These are phyloP conservation scores for Grammomys dolichurus DNA, from an alignment of 2,113 vertebrate species.

Conservation along the genomic window DNA sequence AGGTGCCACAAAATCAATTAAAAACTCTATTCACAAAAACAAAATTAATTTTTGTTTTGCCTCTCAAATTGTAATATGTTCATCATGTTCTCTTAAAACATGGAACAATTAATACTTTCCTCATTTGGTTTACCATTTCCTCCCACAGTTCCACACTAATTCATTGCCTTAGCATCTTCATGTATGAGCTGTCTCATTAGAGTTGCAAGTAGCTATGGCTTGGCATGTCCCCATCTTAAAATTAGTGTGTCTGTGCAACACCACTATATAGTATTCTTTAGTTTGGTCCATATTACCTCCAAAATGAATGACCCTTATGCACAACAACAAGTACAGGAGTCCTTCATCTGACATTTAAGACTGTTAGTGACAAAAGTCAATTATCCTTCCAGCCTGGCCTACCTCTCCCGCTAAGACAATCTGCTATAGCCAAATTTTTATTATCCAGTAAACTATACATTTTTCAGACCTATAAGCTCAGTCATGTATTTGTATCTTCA, in stretches of 20 bases:
- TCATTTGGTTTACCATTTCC: neutral
- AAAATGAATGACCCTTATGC: neutral
- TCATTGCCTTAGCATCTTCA: neutral
- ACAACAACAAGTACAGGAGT: constrained; percentile 29
- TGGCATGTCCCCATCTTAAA: neutral
- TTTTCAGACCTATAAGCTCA: neutral
- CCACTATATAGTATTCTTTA: neutral
- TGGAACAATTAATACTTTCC: neutral
- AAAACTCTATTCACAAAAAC: neutral
- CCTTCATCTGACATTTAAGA: neutral
- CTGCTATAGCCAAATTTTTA: neutral
- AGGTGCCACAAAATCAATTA: neutral
- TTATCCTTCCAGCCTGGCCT: neutral
- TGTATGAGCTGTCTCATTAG: neutral
- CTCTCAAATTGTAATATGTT: constrained; percentile 51
- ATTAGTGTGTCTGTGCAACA: neutral
- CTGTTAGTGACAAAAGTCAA: neutral
- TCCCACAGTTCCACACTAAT: neutral
- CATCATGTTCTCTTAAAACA: neutral
- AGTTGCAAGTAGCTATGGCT: neutral
- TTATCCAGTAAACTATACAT: neutral
- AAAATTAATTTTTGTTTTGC: neutral
- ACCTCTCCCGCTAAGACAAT: neutral
- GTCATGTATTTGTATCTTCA: neutral
- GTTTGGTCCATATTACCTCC: neutral